A percentile compares a stretch with the other conserved stretches of the same genome.
These are phyloP conservation scores for Tupaia chinensis DNA, from an alignment of 2,113 vertebrate species.

Conservation along the genomic window DNA sequence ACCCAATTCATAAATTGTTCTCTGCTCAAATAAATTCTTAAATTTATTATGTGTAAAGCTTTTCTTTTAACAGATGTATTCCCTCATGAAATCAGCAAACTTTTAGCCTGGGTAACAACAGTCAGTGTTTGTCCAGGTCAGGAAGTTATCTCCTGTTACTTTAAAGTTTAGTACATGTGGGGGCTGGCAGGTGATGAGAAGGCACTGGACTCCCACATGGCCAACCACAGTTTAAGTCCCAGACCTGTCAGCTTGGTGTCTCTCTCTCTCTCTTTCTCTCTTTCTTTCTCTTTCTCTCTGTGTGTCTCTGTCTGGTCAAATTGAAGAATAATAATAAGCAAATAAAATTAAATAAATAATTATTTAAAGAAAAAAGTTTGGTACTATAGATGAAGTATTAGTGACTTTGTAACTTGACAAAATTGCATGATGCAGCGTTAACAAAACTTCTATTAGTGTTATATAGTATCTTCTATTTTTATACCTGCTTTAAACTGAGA, in stretches of 20 bases:
- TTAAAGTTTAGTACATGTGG: background rate
- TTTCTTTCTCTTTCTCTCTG: too few relatives aligned
- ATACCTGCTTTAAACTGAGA: background rate
- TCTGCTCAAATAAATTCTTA: background rate
- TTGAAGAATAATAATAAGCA: too few relatives aligned
- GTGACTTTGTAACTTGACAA: background rate
- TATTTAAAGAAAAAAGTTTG: too few relatives aligned
- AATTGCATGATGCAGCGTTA: background rate
- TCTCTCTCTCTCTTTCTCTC: too few relatives aligned
- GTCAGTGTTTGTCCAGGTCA: background rate
- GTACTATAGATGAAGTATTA: background rate
- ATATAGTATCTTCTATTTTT: slow-evolving; percentile 14
- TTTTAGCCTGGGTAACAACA: background rate
- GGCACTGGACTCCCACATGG: too few relatives aligned
- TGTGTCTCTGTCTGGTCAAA: too few relatives aligned
- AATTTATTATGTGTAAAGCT: background rate
- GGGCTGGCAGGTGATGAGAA: too few relatives aligned
- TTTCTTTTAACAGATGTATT: background rate
- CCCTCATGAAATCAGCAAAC: background rate
- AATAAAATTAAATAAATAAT: too few relatives aligned
- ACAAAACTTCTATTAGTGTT: background rate
- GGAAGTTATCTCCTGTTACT: background rate
- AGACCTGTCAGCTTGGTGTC: too few relatives aligned
- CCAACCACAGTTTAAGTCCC: too few relatives aligned
- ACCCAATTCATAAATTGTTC: background rate